A percentile compares a stretch with the other conserved stretches of the same genome.
Conservation (phyloP, 2,113 vertebrate genomes). For the Rana temporaria region DNA sequence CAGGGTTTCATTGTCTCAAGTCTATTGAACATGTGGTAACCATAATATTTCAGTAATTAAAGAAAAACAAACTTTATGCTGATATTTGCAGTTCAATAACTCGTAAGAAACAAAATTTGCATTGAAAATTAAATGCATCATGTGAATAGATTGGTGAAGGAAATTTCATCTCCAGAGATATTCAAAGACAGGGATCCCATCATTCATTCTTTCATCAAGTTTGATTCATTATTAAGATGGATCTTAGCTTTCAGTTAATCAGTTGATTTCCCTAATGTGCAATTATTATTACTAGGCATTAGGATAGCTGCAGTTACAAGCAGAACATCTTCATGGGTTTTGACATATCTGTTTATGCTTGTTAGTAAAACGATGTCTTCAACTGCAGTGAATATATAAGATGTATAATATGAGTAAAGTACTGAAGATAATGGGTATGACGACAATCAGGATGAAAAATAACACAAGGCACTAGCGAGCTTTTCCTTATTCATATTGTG, state of each 20-base stretch:
- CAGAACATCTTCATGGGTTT: slow-evolving; percentile 20
- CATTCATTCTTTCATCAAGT: slow-evolving; percentile 27
- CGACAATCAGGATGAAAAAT: too few relatives aligned
- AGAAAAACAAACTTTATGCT: too few relatives aligned
- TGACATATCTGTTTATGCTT: slow-evolving; percentile 19
- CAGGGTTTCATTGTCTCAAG: too few relatives aligned
- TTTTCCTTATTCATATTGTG: too few relatives aligned
- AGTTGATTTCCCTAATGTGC: slow-evolving; percentile 30
- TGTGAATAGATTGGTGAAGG: background rate
- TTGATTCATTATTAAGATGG: slow-evolving; percentile 27
- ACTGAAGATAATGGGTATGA: too few relatives aligned
- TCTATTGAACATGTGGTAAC: too few relatives aligned
- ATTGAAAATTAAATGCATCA: background rate
- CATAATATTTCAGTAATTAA: too few relatives aligned
- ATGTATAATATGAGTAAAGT: background rate
- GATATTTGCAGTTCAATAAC: too few relatives aligned
- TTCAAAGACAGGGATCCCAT: background rate
- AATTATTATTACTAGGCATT: slow-evolving; percentile 40
- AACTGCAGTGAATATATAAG: background rate
- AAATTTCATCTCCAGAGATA: background rate
- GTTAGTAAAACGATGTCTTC: background rate
- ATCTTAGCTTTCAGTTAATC: slow-evolving; percentile 30
- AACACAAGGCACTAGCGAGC: too few relatives aligned
- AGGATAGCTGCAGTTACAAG: background rate
- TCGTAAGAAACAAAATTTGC: too few relatives aligned